Evolutionary conservation across 2,113 vertebrate species (phyloP), one percentile per base, ranked within the genome.

Genomic region (Sander vitreus): DNA sequence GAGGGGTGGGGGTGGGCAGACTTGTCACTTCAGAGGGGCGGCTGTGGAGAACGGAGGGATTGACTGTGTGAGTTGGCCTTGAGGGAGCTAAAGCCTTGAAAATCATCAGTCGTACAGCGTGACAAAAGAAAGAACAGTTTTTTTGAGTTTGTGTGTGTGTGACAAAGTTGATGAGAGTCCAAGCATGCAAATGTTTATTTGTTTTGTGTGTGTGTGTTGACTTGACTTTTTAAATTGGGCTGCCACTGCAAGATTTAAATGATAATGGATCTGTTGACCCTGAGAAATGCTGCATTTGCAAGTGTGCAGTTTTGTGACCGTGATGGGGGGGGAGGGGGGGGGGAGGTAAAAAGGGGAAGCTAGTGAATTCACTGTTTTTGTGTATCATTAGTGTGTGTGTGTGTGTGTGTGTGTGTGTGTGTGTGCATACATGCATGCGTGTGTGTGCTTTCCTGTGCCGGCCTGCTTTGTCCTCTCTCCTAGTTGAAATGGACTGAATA

Each of bases 191-290:
- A 78, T 81, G 39, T 84, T 74, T 82, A 16, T 87, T 87, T 83
- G 69, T 81, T 79, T 74, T 80, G 62, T 85, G 48, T 71, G 18
- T 71, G 18, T 50, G 54, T 62, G 76, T 76, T 73, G 47, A 78
- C 77, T 76, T 81, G 73, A 88, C 82, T 87, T 85, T 83, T 79
- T 76, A 77, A 85, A 88, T 86, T 74, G 33, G 81, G 74, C 88
- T 86, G 67, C 75, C n/a, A 65, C 67, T 57, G 81, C 83, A 90
- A 83, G 79, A 93, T 93, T 95, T 91, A 88, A 93, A 94, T 93
- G 85, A 92, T 93, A 93, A 93, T 92, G 85, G 87, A 83, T 85
- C 75, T 81, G 83, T 74, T 93, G 91, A 93, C 90, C 88, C 89
- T 90, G 88, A 91, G 86, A 93, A 90, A 85, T 91, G 89, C 84